Conservation (phyloP, 92 coral and sea anemone genomes). For the Parazoanthus swiftii region DNA sequence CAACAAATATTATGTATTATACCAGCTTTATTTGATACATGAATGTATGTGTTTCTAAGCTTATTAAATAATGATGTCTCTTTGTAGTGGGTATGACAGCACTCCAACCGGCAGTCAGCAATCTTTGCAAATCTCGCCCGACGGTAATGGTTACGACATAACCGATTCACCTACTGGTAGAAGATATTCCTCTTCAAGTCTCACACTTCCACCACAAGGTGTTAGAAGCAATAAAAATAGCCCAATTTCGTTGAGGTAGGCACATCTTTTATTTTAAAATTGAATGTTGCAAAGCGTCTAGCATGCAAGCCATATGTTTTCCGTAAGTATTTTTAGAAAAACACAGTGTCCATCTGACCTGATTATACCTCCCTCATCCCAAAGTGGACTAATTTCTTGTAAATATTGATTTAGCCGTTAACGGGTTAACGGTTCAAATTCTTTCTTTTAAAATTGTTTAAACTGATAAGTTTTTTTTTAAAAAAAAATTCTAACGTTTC, state of each 20-base stretch:
- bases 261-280: not conserved
- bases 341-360: no score
- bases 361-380: no score
- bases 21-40: no score
- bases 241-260: constrained; percentile 18
- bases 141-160: constrained; percentile 20
- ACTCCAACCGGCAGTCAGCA: constrained; percentile 1
- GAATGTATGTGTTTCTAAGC: not conserved
- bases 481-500: no score
- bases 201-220: not conserved
- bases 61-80: not conserved
- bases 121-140: constrained; percentile 16
- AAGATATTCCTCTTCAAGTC: constrained; percentile 2
- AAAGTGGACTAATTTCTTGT: no score
- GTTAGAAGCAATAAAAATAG: not conserved
- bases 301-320: no score
- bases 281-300: not conserved
- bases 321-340: no score
- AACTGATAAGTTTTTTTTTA: no score
- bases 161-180: not conserved
- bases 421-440: no score
- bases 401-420: no score
- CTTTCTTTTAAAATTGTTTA: no score
- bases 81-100: constrained; percentile 33
- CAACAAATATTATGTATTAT: no score